These are phyloP conservation scores for Phoenicopterus ruber DNA, from an alignment of 2,113 vertebrate species.

Conservation along the genomic window DNA sequence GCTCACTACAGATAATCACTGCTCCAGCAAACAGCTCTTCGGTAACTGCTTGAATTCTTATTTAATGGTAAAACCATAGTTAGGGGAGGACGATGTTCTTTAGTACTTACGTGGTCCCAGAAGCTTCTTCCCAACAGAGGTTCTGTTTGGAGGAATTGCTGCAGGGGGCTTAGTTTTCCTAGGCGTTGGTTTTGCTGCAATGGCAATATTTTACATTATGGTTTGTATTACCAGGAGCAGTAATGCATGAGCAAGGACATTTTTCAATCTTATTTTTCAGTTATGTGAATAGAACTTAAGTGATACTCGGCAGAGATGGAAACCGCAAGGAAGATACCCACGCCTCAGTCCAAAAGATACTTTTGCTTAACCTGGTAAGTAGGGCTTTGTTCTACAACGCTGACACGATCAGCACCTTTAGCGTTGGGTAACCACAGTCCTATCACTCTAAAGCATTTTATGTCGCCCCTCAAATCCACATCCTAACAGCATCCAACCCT, in stretches of 20 bases:
- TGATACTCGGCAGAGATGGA: background rate
- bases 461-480: background rate
- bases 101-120: background rate
- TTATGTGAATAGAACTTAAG: background rate
- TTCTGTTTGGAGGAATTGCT: background rate
- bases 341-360: background rate
- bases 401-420: background rate
- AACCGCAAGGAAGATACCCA: background rate
- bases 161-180: background rate
- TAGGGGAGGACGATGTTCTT: background rate
- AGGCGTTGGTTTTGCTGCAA: background rate
- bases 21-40: background rate
- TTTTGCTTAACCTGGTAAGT: background rate
- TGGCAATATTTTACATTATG: background rate
- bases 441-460: background rate
- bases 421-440: background rate
- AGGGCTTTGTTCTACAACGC: background rate
- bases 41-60: background rate
- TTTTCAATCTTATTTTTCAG: background rate
- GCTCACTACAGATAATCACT: background rate
- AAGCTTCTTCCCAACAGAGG: rapidly evolving
- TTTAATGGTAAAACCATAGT: background rate
- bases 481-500: background rate
- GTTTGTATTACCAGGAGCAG: background rate
- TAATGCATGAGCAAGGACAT: background rate